A percentile compares a stretch with the other conserved stretches of the same genome.
phyloP scores from a whole-genome alignment of 2,888 invertebrate species.

The Actias luna region DNA sequence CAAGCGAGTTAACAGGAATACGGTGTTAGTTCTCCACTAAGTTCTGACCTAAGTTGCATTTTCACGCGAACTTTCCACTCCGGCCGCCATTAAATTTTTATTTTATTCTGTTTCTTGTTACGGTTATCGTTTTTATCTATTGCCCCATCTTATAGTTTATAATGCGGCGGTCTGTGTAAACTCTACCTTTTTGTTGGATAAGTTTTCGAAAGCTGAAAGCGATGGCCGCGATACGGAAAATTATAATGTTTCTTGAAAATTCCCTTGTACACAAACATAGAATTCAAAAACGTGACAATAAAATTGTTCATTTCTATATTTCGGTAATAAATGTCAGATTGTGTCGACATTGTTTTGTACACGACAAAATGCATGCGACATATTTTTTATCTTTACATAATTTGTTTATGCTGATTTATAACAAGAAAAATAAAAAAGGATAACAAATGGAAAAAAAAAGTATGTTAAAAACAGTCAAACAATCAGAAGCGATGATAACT shows the following conservation, averaged over 20 bases:
- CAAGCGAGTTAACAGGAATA: not conserved
- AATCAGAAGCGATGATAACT: too few relatives aligned
- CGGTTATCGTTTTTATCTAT: constrained; percentile 14
- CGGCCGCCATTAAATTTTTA: constrained; percentile 5
- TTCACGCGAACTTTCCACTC: constrained; percentile 6
- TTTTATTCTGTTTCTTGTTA: constrained; percentile 13
- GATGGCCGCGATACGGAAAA: not conserved
- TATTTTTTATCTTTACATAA: too few relatives aligned
- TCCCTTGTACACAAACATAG: too few relatives aligned
- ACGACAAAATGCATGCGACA: too few relatives aligned
- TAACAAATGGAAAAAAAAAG: too few relatives aligned
- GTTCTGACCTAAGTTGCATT: constrained; percentile 1
- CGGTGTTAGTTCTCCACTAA: constrained; percentile 5
- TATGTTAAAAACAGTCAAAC: too few relatives aligned
- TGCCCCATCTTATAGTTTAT: constrained; percentile 15
- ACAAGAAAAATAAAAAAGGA: too few relatives aligned
- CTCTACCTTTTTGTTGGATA: constrained; percentile 4
- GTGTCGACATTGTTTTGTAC: too few relatives aligned
- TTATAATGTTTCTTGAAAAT: not conserved
- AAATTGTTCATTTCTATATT: too few relatives aligned
- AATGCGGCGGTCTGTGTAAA: constrained; percentile 8
- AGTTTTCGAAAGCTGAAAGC: not conserved
- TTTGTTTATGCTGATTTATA: too few relatives aligned
- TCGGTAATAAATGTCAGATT: too few relatives aligned
- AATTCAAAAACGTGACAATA: too few relatives aligned